Base-by-base conservation (phyloP, 2,113 vertebrate genomes). In the Cheilinus undulatus region DNA sequence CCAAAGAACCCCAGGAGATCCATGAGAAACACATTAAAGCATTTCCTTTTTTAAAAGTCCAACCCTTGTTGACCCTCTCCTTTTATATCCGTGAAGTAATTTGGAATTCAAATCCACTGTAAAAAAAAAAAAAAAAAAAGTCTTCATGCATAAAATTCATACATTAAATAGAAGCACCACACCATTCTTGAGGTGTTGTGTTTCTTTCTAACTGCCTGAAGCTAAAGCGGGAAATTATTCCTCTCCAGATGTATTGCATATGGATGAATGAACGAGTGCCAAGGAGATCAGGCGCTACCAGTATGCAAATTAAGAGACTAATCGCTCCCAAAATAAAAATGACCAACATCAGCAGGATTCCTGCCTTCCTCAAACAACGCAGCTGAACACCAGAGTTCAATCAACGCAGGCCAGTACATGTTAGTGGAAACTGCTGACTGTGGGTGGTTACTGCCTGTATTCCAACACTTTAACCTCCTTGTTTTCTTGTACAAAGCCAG, bases 321-420 rank as follows among this genome's bases (percentile, higher is more conserved):
- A 90, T 90, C 80, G 48, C 80, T 83, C 83, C 80, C 60, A 84
- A 88, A 87, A 86, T 85, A 85, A 89, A 87, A 90, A 88, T 86
- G 84, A 88, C 86, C 82, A 85, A 45, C 76, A 89, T 90, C 90
- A 91, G 90, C 90, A 86, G 74, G 76, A 87, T 87, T 87, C 66
- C 64, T 81, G 69, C 57, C 43, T 70, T 71, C 68, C 43, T 70
- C 3, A 2, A 80, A 82, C 56, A 88, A 77, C 73, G 60, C 62
- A 61, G 65, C 53, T 52, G 36, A 84, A 54, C 71, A 57, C 60
- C 19, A 15, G 22, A 76, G 62, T 79, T 85, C 54, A 65, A 34
- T 61, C 49, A 50, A 32, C 51, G 15, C 0, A n/a, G 20, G n/a
- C 46, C 13, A 17, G 30, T 34, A 14, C 30, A 7, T 0, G 15